Percentiles rank a stretch among this genome's conserved stretches.
These are phyloP conservation scores for Trichopria drosophilae DNA, from an alignment of 2,888 invertebrate species.

Conservation along the genomic window DNA sequence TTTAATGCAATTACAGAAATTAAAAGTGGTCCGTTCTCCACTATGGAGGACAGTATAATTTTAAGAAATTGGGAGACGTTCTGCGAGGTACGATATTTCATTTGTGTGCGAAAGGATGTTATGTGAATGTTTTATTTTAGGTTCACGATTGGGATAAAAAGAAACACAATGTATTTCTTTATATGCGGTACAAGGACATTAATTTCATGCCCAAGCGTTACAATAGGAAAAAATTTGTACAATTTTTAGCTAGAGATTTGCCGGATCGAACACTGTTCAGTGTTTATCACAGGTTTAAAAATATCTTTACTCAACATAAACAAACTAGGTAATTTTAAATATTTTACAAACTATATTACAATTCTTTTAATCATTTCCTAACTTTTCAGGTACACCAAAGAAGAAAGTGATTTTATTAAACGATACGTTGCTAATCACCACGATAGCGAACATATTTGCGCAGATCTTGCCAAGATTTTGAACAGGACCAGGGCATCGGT, in stretches of 20 bases:
- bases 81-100: conserved; percentile 42
- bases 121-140: conserved; percentile 34
- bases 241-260: conserved; percentile 49
- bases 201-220: conserved; percentile 34
- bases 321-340: conserved; percentile 37
- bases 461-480: conserved; percentile 46
- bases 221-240: conserved; percentile 48
- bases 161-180: conserved; percentile 43
- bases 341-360: neutral
- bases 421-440: conserved; percentile 38
- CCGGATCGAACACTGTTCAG: conserved; percentile 50
- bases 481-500: conserved; percentile 51
- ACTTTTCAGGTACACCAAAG: conserved; percentile 39
- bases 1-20: conserved; percentile 40
- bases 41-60: conserved; percentile 44
- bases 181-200: conserved; percentile 34
- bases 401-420: conserved; percentile 47
- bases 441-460: conserved; percentile 37
- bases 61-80: conserved; percentile 49
- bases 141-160: conserved; percentile 43
- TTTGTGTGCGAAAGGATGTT: conserved; percentile 2
- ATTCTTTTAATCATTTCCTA: neutral
- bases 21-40: conserved; percentile 38
- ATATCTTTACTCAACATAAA: conserved; percentile 36
- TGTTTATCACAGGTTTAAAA: conserved; percentile 49